Percentiles rank a stretch among this genome's conserved stretches.
These are phyloP conservation scores for Micropterix aruncella DNA, from an alignment of 2,888 invertebrate genomes.

Conservation along the genomic window DNA sequence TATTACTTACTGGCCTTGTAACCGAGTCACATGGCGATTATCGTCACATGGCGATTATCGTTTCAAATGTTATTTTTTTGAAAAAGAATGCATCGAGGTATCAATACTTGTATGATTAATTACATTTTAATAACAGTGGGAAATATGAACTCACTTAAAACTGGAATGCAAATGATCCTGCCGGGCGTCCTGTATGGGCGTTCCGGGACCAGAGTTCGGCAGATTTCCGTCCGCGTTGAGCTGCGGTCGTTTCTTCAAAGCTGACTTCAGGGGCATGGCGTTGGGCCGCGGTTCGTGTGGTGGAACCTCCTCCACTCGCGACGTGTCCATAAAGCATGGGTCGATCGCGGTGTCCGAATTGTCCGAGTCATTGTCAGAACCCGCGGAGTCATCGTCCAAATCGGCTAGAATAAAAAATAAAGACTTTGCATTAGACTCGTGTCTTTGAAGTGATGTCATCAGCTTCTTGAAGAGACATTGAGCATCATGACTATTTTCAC, in stretches of 20 bases:
- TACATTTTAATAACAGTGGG: too few relatives aligned
- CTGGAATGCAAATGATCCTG: constrained; percentile 65
- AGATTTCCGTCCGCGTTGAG: constrained; percentile 20
- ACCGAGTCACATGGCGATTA: neutral
- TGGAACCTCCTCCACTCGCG: constrained; percentile 80
- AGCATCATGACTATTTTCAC: too few relatives aligned
- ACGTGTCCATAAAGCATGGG: constrained; percentile 56
- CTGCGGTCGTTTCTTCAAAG: constrained; percentile 66
- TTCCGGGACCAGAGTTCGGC: constrained; percentile 42
- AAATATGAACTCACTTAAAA: constrained; percentile 65
- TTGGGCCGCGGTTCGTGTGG: constrained; percentile 86
- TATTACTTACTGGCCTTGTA: neutral
- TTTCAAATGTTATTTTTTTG: neutral
- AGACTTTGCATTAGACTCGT: too few relatives aligned
- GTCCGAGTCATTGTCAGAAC: constrained; percentile 51
- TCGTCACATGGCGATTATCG: neutral
- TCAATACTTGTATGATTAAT: too few relatives aligned
- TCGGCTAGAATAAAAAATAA: constrained; percentile 20
- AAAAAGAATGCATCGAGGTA: too few relatives aligned
- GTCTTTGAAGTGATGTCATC: too few relatives aligned
- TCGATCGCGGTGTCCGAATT: constrained; percentile 43
- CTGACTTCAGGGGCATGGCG: constrained; percentile 85
- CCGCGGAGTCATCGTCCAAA: constrained; percentile 45
- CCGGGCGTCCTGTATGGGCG: constrained; percentile 58
- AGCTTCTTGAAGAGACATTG: too few relatives aligned